phyloP scores from a whole-genome alignment of 1,140 invertebrate species.

The Micrasema minimum region DNA sequence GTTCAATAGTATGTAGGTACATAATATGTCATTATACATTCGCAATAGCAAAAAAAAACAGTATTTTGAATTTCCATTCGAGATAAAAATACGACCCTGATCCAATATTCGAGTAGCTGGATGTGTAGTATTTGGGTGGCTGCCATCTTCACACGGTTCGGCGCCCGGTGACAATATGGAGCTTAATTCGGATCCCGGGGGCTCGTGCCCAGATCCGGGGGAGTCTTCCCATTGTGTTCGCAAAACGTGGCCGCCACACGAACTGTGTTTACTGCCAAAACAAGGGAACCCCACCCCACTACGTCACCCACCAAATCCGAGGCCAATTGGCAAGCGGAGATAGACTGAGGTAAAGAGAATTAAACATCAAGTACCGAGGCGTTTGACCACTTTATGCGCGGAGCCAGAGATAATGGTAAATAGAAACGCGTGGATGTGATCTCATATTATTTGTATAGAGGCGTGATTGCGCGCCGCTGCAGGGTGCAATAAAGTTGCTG shows the following conservation, averaged over 20 bases:
- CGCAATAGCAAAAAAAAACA: too few species aligned
- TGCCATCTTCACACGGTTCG: conserved; percentile 24
- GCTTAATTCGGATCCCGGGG: conserved; percentile 33
- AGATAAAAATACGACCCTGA: conserved; percentile 1
- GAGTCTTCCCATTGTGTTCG: conserved; percentile 32
- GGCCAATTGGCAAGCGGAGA: too few species aligned
- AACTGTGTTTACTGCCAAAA: conserved; percentile 21
- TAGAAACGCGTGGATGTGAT: neutral
- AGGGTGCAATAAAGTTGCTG: conserved; percentile 31
- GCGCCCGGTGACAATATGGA: conserved; percentile 27
- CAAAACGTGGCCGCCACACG: conserved; percentile 20
- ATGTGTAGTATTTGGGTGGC: conserved; percentile 21
- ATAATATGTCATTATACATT: too few species aligned
- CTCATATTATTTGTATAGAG: conserved; percentile 11
- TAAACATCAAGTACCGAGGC: too few species aligned
- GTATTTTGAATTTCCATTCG: too few species aligned
- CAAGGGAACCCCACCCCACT: neutral
- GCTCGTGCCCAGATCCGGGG: neutral
- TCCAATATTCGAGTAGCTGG: too few species aligned
- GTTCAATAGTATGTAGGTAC: too few species aligned
- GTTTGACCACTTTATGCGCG: neutral
- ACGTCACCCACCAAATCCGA: neutral
- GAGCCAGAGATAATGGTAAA: neutral
- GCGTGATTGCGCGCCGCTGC: conserved; percentile 16
- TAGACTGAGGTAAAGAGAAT: too few species aligned